These are phyloP conservation scores for Caradrina kadenii DNA, from an alignment of 2,888 invertebrate genomes.

Conservation along the genomic window DNA sequence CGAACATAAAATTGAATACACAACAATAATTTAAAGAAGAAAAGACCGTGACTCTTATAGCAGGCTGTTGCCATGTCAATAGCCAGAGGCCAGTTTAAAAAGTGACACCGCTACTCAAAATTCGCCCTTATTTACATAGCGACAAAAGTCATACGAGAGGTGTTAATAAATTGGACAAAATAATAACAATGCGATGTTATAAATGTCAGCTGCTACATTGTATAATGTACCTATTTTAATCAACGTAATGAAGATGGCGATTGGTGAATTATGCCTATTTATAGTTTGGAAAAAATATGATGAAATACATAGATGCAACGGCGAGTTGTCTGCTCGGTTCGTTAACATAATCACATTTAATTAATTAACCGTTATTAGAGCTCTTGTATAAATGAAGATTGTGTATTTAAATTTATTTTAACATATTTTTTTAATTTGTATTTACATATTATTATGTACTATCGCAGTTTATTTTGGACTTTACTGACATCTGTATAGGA, in stretches of 20 bases:
- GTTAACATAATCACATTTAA: constrained; percentile 28
- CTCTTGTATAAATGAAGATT: neutral
- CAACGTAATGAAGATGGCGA: constrained; percentile 17
- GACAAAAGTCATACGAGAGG: constrained; percentile 3
- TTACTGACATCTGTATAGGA: too few relatives aligned
- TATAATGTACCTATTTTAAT: constrained; percentile 27
- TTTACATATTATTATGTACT: too few relatives aligned
- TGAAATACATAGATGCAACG: neutral
- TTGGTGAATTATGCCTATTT: constrained; percentile 3
- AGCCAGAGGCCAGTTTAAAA: constrained; percentile 29
- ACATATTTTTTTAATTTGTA: too few relatives aligned
- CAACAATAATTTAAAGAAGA: constrained; percentile 56
- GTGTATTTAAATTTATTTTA: too few relatives aligned
- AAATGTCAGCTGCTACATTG: constrained; percentile 37
- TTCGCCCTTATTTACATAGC: constrained; percentile 11
- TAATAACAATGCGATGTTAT: constrained; percentile 43
- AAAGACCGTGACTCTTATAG: constrained; percentile 18
- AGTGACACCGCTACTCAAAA: constrained; percentile 10
- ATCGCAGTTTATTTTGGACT: too few relatives aligned
- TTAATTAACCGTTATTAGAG: constrained; percentile 32
- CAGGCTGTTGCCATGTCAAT: constrained; percentile 43
- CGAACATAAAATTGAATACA: constrained; percentile 53
- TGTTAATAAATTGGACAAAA: constrained; percentile 36
- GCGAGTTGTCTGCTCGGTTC: constrained; percentile 2
- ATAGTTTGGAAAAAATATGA: constrained; percentile 1